Evolutionary conservation across 1,140 invertebrate genomes (phyloP), one percentile per base, ranked within the genome.

Genomic region (Mactra quadrangularis): DNA sequence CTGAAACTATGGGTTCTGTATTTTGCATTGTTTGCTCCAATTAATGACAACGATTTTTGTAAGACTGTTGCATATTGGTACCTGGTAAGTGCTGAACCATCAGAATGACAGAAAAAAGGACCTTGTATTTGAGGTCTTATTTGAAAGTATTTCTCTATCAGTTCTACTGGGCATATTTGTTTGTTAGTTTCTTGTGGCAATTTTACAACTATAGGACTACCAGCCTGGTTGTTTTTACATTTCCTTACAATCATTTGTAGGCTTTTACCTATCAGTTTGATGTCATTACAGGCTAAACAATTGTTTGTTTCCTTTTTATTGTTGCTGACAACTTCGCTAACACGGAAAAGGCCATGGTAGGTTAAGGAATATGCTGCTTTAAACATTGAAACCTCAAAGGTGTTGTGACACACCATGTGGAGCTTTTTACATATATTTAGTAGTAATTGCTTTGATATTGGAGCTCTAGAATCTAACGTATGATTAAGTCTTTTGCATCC

Each of bases 1-100:
- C 53, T 41, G n/a, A 74, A 74, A 59, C 71, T 57, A 27, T 70
- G 66, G 4, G 45, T 47, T 27, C 50, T 50, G 15, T 22, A 70
- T 25, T 50, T 7, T 9, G 22, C 50, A 17, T 17, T 11, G 1
- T 15, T 6, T 22, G 29, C 15, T 6, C 11, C n/a, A 4, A 38
- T 50, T 31, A 7, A 9, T 9, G 6, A 3, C 4, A 70, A 22
- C 1, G 27, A 25, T 27, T 27, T 6, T 4, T 27, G 25, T 19
- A 70, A 41, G 1, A 70, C 66, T 25, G n/a, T 22, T 3, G 45
- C 7, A n/a, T 50, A 70, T 35, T 70, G 66, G 11, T 35, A 53
- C 27, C 66, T 50, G 15, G 47, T 52, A 13, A 53, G 2, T 4
- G 68, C 38, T 33, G 29, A 6, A 19, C 27, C 29, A n/a, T 70